A percentile compares a stretch with the other conserved stretches of the same genome.
Conservation (phyloP, 2,797 vertebrate genomes). For the Galago senegalensis region DNA sequence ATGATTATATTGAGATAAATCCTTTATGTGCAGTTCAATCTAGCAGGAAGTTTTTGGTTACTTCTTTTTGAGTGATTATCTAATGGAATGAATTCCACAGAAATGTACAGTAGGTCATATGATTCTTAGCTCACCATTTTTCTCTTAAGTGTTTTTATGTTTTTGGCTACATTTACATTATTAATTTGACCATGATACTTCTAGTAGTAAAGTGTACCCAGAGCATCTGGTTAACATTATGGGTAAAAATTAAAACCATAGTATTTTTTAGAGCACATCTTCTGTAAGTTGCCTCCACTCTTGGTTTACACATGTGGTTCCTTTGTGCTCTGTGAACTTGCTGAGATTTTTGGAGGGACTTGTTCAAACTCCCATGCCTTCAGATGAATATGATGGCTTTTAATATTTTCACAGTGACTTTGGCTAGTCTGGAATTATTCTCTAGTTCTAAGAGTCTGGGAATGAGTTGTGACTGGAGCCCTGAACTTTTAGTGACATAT, state of each 20-base stretch:
- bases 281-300: background rate
- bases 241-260: background rate
- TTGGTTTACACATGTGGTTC: background rate
- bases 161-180: background rate
- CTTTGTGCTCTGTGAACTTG: background rate
- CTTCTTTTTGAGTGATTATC: background rate
- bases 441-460: background rate
- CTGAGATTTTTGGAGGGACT: slow-evolving; percentile 3
- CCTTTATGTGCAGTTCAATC: background rate
- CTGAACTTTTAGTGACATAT: background rate
- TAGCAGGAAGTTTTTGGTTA: background rate
- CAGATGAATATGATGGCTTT: background rate
- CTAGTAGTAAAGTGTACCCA: background rate
- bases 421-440: background rate
- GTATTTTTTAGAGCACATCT: background rate
- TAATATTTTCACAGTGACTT: background rate
- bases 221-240: slow-evolving; percentile 6
- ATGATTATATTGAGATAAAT: background rate
- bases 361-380: background rate
- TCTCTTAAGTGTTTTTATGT: background rate
- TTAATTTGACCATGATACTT: background rate
- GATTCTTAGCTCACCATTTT: background rate
- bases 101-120: background rate
- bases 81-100: background rate
- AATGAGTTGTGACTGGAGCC: background rate